Evolutionary conservation across 2,888 invertebrate genomes (phyloP), one percentile per base, ranked within the genome.

Genomic region (Ischnura elegans): DNA sequence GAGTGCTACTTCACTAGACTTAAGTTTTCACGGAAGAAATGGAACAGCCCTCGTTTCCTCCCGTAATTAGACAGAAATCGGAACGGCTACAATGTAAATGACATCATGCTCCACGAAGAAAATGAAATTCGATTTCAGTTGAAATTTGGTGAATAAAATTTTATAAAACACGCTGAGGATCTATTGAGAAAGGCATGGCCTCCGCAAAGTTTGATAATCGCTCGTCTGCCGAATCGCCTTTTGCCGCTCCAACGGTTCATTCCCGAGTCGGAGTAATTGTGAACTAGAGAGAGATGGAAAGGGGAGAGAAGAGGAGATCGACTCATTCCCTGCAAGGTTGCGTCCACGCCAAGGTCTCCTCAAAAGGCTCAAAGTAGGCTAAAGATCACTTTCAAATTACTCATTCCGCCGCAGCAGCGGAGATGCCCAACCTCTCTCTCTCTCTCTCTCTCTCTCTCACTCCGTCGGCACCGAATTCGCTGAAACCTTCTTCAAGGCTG

Each of bases 371-470:
- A 29, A 90, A 90, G 90, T 90, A 90, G 90, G 90, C 90, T 90
- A 90, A 61, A 90, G 55, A 90, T 90, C 90, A 90, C 90, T 90
- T 90, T 90, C 90, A 90, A 90, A 90, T 90, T 90, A 43, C 90
- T 90, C 90, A 61, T 66, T n/a, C 45, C 51, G 29, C 90, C 36
- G 90, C 43, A 66, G 90, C 43, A 90, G 61, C 51, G n/a, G n/a
- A n/a, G n/a, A n/a, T n/a, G n/a, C n/a, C n/a, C n/a, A n/a, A n/a
- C n/a, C n/a, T n/a, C n/a, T n/a, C n/a, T n/a, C n/a, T n/a, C n/a
- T n/a, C n/a, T n/a, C n/a, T n/a, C n/a, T n/a, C n/a, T n/a, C n/a
- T n/a, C n/a, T n/a, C n/a, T n/a, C 47, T n/a, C 90, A 29, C 66
- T 90, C 86, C 45, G 25, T 4, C 45, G 0, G 13, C 5, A 36